Conservation (phyloP, 2,113 vertebrate species). For the Osmerus eperlanus region DNA sequence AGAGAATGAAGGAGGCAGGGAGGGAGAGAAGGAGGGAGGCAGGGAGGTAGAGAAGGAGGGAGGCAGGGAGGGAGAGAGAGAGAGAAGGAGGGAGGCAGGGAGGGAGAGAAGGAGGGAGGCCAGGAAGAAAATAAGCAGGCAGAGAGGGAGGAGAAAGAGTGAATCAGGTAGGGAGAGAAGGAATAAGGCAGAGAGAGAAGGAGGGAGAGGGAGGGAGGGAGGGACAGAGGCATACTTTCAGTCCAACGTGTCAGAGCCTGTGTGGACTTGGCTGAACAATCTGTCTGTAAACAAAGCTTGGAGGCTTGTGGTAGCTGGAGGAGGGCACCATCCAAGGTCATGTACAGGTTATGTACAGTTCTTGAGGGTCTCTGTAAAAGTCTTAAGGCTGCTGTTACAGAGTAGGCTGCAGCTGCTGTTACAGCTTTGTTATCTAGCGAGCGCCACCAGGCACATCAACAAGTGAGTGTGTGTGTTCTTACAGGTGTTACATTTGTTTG, state of each 20-base stretch:
- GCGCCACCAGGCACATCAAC: slow-evolving; percentile 18
- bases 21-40: no score
- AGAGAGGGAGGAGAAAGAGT: neutral
- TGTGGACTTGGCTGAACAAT: slow-evolving; percentile 34
- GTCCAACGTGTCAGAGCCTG: slow-evolving; percentile 24
- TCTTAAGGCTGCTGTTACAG: neutral
- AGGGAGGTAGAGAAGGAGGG: slow-evolving; percentile 14
- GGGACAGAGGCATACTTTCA: neutral
- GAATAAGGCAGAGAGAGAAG: neutral
- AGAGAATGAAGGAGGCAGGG: neutral
- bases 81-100: neutral
- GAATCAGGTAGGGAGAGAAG: no score
- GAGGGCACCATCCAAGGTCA: no score
- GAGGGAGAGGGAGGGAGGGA: no score
- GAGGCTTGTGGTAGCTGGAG: slow-evolving; percentile 2
- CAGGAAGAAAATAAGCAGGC: neutral
- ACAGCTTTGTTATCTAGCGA: neutral
- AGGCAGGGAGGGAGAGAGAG: slow-evolving; percentile 8
- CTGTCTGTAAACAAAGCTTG: slow-evolving; percentile 32
- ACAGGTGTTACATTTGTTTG: no score
- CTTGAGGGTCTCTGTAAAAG: no score
- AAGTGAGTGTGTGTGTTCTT: no score
- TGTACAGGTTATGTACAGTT: no score
- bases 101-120: neutral
- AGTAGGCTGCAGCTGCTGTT: slow-evolving; percentile 14